Evolutionary conservation across 1,140 invertebrate genomes (phyloP), one percentile per base, ranked within the genome.

Genomic region (Drosophila trapezifrons): DNA sequence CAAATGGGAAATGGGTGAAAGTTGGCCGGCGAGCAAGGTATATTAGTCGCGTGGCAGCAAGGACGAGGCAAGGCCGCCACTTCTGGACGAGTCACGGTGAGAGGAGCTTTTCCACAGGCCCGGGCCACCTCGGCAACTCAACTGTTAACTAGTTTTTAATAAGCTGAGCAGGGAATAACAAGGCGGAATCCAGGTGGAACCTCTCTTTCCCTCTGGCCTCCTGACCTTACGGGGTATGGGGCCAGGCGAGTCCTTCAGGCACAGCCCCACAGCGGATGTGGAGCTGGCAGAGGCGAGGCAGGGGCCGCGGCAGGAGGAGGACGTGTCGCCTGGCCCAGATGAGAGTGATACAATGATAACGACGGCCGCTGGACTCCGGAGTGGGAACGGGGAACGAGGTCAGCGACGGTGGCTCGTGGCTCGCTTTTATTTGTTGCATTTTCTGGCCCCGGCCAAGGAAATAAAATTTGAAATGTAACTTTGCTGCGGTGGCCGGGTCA

Each of bases 371-470:
- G 37, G 43, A 58, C 18, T 13, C 29, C 8, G n/a, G 42, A 29
- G 32, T n/a, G 17, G 46, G 29, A 51, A 38, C 9, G 17, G 13
- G 49, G 49, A 29, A 29, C 17, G 22, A 37, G 54, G 52, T 49
- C 52, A 49, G 40, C 15, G 32, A 32, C 43, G 12, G 43, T 17
- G 42, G 32, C 46, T 35, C 27, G 22, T 46, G 63, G 56, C 47
- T 66, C 22, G 66, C 55, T 75, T 81, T 86, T 86, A 86, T 85
- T 86, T 86, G 82, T 86, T 81, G 81, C 81, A 85, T 69, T 66
- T 66, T 65, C 38, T 58, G 72, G 66, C 32, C 38, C n/a, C 42
- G 67, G 51, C 64, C 58, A 78, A 75, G 71, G 78, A 85, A 86
- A 85, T 86, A 71, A 81, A 78, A 86, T 74, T 80, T 58, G 66